These are phyloP conservation scores for Bungarus multicinctus DNA, from an alignment of 2,113 vertebrate genomes.

Conservation along the genomic window DNA sequence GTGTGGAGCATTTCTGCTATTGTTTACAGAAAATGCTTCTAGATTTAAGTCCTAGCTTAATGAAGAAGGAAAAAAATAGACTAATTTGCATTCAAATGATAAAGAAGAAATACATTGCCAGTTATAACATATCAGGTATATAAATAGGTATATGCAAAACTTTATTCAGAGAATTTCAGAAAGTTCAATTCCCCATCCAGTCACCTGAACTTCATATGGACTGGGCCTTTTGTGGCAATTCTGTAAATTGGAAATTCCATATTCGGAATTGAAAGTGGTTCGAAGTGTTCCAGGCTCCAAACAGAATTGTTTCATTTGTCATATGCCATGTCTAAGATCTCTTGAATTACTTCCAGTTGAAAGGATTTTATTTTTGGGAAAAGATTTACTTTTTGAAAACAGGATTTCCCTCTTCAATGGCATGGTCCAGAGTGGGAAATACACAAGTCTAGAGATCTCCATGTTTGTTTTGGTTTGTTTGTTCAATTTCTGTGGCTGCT, in stretches of 20 bases:
- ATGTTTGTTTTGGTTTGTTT: background rate
- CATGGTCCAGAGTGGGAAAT: background rate
- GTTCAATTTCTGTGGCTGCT: background rate
- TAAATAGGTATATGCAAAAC: background rate
- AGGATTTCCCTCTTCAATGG: background rate
- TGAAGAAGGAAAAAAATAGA: background rate
- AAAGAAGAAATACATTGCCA: constrained; percentile 53
- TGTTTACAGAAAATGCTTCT: rapidly evolving
- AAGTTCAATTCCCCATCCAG: background rate
- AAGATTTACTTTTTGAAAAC: background rate
- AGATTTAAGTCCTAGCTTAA: background rate
- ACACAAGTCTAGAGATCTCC: background rate
- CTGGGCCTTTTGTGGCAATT: background rate
- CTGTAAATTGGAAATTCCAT: background rate
- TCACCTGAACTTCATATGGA: background rate
- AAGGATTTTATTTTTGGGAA: background rate
- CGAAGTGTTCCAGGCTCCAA: background rate
- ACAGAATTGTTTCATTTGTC: background rate
- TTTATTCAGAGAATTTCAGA: background rate
- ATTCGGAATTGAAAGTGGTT: background rate
- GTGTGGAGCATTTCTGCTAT: background rate
- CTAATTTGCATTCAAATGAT: background rate
- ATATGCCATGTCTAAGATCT: background rate
- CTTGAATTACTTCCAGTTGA: background rate
- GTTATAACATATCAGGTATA: constrained; percentile 52